A percentile compares a stretch with the other conserved stretches of the same genome.
Evolutionary conservation across 2,797 vertebrate species (phyloP).

Genomic region (Podarcis lilfordi): DNA sequence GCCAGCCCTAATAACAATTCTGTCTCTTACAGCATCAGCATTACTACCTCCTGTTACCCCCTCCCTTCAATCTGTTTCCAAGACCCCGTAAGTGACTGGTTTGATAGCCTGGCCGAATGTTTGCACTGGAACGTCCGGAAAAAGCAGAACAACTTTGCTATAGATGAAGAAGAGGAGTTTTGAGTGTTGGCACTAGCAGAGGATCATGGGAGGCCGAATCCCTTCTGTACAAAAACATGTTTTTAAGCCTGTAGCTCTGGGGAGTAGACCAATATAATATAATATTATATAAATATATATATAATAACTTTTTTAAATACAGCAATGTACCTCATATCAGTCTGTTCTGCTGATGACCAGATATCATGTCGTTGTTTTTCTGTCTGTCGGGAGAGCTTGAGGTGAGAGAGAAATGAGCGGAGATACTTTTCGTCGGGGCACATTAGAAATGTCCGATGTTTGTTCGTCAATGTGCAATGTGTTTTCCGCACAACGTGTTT

Average conservation of each 20-base stretch:
- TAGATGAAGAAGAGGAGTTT: conserved; percentile 83
- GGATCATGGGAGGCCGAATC: conserved; percentile 20
- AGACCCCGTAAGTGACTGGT: conserved; percentile 85
- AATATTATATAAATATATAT: neutral
- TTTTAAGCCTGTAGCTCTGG: neutral
- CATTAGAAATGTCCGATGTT: conserved; percentile 13
- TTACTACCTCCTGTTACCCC: conserved; percentile 86
- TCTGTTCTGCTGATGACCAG: conserved; percentile 30
- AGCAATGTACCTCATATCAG: neutral
- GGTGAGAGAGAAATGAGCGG: neutral
- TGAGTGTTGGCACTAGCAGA: conserved; percentile 66
- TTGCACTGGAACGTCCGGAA: conserved; percentile 86
- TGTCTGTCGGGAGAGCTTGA: neutral
- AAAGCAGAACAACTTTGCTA: conserved; percentile 84
- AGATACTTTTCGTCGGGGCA: conserved; percentile 24
- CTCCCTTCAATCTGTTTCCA: conserved; percentile 84
- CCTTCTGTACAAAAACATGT: conserved; percentile 21
- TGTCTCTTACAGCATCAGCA: conserved; percentile 79
- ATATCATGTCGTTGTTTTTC: neutral
- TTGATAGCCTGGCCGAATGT: conserved; percentile 84
- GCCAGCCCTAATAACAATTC: neutral
- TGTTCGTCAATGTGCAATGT: conserved; percentile 22
- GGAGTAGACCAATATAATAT: neutral
- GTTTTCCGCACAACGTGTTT: neutral
- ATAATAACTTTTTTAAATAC: neutral